phyloP scores from a whole-genome alignment of 2,888 invertebrate genomes.

The Drosophila siamana region DNA sequence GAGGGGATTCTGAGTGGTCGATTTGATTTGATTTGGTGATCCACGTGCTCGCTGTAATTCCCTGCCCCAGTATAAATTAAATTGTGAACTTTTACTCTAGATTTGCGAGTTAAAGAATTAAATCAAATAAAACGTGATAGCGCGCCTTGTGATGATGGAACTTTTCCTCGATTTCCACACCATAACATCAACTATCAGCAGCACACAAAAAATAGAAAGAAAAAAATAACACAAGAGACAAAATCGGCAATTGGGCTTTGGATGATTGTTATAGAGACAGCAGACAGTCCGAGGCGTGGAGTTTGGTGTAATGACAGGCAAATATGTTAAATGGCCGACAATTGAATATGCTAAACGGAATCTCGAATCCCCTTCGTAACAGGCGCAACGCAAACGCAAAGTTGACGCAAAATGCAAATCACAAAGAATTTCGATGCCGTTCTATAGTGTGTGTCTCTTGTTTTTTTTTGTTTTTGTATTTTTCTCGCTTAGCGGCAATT shows the following conservation, averaged over 20 bases:
- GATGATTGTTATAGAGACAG: too few relatives aligned
- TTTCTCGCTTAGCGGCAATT: slow-evolving; percentile 27
- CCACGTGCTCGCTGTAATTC: slow-evolving; percentile 60
- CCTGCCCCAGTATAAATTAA: slow-evolving; percentile 63
- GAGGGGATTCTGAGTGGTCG: background rate
- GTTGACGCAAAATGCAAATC: slow-evolving; percentile 66
- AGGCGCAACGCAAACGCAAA: slow-evolving; percentile 47
- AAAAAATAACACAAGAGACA: slow-evolving; percentile 1
- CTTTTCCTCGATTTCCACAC: slow-evolving; percentile 74
- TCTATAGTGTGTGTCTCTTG: slow-evolving; percentile 14
- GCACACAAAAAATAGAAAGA: background rate
- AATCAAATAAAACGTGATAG: slow-evolving; percentile 74
- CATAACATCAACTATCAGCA: slow-evolving; percentile 9
- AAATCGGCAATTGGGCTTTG: slow-evolving; percentile 7
- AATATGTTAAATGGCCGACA: slow-evolving; percentile 59
- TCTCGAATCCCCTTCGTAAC: slow-evolving; percentile 42
- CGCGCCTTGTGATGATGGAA: slow-evolving; percentile 58
- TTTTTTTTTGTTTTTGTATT: too few relatives aligned
- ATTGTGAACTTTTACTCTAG: slow-evolving; percentile 76
- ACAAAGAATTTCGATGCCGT: slow-evolving; percentile 19
- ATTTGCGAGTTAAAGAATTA: slow-evolving; percentile 57
- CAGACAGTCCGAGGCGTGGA: background rate
- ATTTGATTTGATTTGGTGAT: slow-evolving; percentile 40
- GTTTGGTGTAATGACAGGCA: slow-evolving; percentile 48
- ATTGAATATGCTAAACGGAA: slow-evolving; percentile 67